Conservation (phyloP, 2,888 invertebrate species). For the Aporophyla nigra region DNA sequence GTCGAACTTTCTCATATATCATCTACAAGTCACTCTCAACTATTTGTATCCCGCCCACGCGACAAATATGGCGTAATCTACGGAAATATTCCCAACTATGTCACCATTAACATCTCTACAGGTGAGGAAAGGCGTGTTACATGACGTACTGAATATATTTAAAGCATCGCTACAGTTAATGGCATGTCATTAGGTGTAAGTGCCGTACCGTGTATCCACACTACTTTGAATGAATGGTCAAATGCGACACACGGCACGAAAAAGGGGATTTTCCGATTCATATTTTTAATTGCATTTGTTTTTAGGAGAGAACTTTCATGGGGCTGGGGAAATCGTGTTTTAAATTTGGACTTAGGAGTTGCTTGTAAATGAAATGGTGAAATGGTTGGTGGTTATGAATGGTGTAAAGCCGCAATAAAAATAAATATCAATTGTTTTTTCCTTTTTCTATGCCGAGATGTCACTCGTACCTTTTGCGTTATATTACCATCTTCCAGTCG, state of each 20-base stretch:
- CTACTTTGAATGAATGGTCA: constrained; percentile 57
- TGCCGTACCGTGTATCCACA: constrained; percentile 65
- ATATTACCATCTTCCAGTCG: constrained; percentile 39
- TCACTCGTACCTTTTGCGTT: constrained; percentile 21
- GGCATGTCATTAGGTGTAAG: constrained; percentile 66
- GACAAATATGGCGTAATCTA: constrained; percentile 22
- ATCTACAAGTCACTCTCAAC: neutral
- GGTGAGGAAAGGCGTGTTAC: constrained; percentile 53
- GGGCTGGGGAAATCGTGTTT: neutral
- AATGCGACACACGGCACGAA: constrained; percentile 39
- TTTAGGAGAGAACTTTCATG: constrained; percentile 2
- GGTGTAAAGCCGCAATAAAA: neutral
- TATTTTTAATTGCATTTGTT: constrained; percentile 33
- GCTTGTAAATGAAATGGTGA: neutral
- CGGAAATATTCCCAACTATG: constrained; percentile 32
- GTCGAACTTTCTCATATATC: neutral
- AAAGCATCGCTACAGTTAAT: constrained; percentile 64
- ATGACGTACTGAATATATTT: constrained; percentile 58
- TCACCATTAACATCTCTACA: constrained; percentile 43
- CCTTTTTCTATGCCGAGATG: constrained; percentile 2
- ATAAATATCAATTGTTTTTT: constrained; percentile 14
- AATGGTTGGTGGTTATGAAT: too few species aligned
- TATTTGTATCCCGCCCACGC: neutral
- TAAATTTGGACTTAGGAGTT: neutral
- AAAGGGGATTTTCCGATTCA: constrained; percentile 22